Evolutionary conservation across 2,797 vertebrate genomes (phyloP).

Genomic region (Hoplostethus mediterraneus): DNA sequence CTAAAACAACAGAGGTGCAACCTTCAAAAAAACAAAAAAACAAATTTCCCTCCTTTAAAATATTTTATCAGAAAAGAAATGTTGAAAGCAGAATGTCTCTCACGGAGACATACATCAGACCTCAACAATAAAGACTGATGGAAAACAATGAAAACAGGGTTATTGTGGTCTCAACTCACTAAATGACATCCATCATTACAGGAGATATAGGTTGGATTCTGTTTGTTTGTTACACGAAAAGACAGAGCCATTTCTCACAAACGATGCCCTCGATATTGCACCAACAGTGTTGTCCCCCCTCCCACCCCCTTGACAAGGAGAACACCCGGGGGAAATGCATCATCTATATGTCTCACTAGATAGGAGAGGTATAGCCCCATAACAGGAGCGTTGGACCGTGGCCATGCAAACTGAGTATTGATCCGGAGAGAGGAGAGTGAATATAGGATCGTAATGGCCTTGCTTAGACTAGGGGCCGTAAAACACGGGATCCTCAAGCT

Average conservation of each 20-base stretch:
- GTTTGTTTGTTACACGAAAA: constrained; percentile 24
- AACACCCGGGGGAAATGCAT: constrained; percentile 33
- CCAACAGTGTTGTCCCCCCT: constrained; percentile 6
- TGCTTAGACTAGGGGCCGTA: constrained; percentile 38
- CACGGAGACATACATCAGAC: constrained; percentile 12
- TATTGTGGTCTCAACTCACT: constrained; percentile 24
- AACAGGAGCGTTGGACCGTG: constrained; percentile 28
- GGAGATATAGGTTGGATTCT: constrained; percentile 1
- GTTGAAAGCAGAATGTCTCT: constrained; percentile 10
- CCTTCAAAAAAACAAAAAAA: constrained; percentile 17
- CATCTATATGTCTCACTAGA: constrained; percentile 18
- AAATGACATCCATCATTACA: constrained; percentile 27
- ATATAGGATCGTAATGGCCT: constrained; percentile 48
- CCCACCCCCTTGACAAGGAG: neutral
- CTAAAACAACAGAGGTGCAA: constrained; percentile 11
- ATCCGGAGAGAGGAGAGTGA: constrained; percentile 40
- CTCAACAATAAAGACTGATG: constrained; percentile 7
- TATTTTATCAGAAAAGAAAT: constrained; percentile 26
- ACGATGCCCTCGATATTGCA: constrained; percentile 18
- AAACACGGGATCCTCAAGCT: constrained; percentile 40
- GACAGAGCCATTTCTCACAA: constrained; percentile 24
- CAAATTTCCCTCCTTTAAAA: constrained; percentile 22
- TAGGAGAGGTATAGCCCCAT: constrained; percentile 28
- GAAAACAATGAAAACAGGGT: constrained; percentile 19
- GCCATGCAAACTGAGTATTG: constrained; percentile 61